phyloP scores from a whole-genome alignment of 2,113 vertebrate genomes.

The Cyprinodon variegatus region DNA sequence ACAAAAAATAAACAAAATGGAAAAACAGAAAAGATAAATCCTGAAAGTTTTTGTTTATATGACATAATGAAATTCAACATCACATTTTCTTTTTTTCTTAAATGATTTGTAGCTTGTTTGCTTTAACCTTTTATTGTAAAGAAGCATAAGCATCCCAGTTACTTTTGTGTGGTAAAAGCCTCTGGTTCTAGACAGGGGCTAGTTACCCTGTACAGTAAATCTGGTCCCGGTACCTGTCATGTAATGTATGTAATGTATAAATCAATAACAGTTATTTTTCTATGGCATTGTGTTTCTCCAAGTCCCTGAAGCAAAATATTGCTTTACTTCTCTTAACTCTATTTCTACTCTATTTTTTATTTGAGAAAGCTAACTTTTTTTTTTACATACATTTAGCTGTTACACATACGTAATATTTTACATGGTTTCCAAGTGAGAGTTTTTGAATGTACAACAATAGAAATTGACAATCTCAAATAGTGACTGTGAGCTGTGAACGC shows the following conservation, averaged over 20 bases:
- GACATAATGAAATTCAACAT: neutral
- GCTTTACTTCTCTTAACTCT: neutral
- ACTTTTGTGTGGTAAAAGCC: too few relatives aligned
- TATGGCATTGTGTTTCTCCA: neutral
- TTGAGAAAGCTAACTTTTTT: neutral
- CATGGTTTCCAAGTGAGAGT: neutral
- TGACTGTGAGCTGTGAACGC: conserved; percentile 4
- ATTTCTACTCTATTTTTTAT: neutral
- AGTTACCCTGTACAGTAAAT: too few relatives aligned
- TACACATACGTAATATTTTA: neutral
- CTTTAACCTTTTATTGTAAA: neutral
- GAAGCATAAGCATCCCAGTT: neutral
- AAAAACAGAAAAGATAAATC: too few relatives aligned
- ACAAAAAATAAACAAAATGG: neutral
- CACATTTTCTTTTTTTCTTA: neutral
- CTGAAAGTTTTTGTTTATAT: neutral
- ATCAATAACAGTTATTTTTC: neutral
- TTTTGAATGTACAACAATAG: neutral
- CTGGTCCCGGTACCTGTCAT: too few relatives aligned
- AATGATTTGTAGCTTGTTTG: neutral
- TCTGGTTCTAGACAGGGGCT: too few relatives aligned
- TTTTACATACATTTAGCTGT: neutral
- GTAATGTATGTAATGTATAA: too few relatives aligned
- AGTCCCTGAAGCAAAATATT: neutral
- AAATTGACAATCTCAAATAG: neutral